Evolutionary conservation across 2,888 invertebrate genomes (phyloP).

Genomic region (Watsonalla binaria): DNA sequence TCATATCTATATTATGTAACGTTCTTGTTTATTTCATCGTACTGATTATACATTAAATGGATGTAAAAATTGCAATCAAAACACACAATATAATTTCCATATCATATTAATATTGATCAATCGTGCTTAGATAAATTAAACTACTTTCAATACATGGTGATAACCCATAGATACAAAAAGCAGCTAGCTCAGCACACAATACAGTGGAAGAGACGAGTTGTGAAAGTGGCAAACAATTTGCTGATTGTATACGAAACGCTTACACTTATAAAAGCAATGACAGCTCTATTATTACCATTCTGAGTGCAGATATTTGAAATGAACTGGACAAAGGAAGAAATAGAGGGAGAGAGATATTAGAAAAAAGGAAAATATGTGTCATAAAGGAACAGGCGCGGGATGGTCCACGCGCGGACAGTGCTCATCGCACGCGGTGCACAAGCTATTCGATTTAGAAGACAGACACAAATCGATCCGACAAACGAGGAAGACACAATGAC

Average conservation of each 20-base stretch:
- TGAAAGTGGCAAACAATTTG: conserved; percentile 75
- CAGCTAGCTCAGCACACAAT: conserved; percentile 78
- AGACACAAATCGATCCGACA: conserved; percentile 49
- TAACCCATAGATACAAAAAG: conserved; percentile 77
- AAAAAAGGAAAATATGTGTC: conserved; percentile 7
- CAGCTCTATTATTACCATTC: conserved; percentile 79
- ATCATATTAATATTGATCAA: conserved; percentile 43
- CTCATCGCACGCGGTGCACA: conserved; percentile 44
- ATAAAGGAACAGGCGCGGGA: conserved; percentile 19
- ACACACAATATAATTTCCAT: conserved; percentile 22
- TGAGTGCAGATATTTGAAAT: conserved; percentile 65
- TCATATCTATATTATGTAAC: conserved; percentile 18
- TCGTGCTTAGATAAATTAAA: conserved; percentile 66
- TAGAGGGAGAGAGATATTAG: conserved; percentile 37
- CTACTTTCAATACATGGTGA: conserved; percentile 72
- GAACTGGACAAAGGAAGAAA: conserved; percentile 68
- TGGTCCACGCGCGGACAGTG: conserved; percentile 1
- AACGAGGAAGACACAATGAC: conserved; percentile 62
- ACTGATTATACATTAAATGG: conserved; percentile 7
- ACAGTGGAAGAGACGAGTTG: conserved; percentile 77
- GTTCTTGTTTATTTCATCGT: conserved; percentile 17
- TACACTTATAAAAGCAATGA: conserved; percentile 77
- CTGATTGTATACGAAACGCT: conserved; percentile 72
- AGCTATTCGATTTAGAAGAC: conserved; percentile 43
- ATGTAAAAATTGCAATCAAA: conserved; percentile 18